These are phyloP conservation scores for Sarcophaga subvicina DNA, from an alignment of 2,888 invertebrate genomes.

Conservation along the genomic window DNA sequence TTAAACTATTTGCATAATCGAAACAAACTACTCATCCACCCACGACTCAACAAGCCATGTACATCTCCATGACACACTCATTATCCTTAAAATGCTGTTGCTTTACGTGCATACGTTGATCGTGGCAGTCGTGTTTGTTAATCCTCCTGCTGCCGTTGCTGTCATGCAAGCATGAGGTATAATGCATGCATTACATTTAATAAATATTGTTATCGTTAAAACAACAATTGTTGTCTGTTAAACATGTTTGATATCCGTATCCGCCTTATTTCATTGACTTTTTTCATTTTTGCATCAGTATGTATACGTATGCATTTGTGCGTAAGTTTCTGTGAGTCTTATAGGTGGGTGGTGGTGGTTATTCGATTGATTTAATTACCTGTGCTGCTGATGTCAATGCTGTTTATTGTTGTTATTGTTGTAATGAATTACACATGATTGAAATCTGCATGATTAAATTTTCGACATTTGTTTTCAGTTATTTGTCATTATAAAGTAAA, in stretches of 20 bases:
- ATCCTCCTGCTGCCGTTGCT: neutral
- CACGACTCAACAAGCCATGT: neutral
- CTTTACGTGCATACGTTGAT: neutral
- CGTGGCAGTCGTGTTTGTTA: neutral
- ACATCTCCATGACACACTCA: neutral
- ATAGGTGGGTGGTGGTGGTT: conserved; percentile 5
- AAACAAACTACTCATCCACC: conserved; percentile 1
- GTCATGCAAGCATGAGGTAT: conserved; percentile 43
- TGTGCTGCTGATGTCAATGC: neutral
- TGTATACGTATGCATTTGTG: neutral
- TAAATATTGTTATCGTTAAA: conserved; percentile 53
- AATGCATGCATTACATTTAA: conserved; percentile 60
- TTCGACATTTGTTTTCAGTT: conserved; percentile 1
- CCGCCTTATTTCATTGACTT: conserved; percentile 23
- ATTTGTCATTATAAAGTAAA: conserved; percentile 6
- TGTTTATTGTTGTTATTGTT: neutral
- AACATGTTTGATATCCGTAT: conserved; percentile 46
- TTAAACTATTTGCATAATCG: conserved; percentile 11
- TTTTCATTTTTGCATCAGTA: neutral
- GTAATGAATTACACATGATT: conserved; percentile 34
- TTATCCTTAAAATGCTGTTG: neutral
- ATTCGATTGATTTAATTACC: neutral
- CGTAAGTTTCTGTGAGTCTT: conserved; percentile 11
- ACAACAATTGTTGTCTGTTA: conserved; percentile 54
- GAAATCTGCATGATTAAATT: conserved; percentile 10